Evolutionary conservation across 1,140 invertebrate genomes (phyloP).

Genomic region (Bombus confusus): DNA sequence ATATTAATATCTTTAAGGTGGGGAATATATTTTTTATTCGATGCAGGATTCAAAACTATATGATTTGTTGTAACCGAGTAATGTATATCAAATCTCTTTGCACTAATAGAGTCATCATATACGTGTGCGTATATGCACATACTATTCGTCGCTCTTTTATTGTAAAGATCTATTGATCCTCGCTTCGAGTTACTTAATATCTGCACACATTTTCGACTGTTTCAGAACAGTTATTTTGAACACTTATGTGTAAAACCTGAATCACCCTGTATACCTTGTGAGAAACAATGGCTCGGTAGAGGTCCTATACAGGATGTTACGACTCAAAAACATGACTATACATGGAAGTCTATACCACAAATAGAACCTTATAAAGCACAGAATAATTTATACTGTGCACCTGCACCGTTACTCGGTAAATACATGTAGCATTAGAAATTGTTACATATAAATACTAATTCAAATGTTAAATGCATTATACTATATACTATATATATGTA

Average conservation of each 20-base stretch:
- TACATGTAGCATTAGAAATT: not conserved
- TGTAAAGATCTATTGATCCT: no score
- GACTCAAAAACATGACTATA: constrained; percentile 88
- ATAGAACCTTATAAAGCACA: constrained; percentile 63
- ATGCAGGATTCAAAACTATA: no score
- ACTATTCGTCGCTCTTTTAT: no score
- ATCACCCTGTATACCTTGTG: constrained; percentile 69
- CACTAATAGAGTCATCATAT: no score
- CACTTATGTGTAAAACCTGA: constrained; percentile 77
- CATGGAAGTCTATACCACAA: constrained; percentile 84
- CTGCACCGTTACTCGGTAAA: constrained; percentile 65
- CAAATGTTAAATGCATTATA: not conserved
- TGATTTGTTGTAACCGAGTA: no score
- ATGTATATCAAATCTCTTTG: no score
- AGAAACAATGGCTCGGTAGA: constrained; percentile 78
- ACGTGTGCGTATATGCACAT: no score
- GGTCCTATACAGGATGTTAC: constrained; percentile 88
- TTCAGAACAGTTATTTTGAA: constrained; percentile 77
- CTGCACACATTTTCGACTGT: not conserved
- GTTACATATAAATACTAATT: not conserved
- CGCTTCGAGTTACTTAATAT: no score
- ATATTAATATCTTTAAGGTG: not conserved
- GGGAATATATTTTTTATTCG: not conserved
- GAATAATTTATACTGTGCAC: constrained; percentile 69
- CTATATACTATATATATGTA: no score